Conservation (phyloP, 2,888 invertebrate species). For the Caenorhabditis wallacei region DNA sequence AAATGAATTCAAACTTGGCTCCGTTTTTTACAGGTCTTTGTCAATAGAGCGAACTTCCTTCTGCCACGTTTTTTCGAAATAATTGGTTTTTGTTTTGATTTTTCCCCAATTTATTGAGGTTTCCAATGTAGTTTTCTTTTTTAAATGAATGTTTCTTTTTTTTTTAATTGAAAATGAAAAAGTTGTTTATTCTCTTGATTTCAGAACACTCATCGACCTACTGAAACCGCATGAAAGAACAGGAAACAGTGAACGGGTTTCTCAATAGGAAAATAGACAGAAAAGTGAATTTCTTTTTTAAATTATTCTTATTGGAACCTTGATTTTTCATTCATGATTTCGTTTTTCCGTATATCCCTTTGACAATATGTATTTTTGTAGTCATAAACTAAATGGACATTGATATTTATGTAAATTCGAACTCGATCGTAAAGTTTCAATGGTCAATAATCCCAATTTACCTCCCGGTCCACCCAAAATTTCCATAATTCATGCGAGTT, state of each 20-base stretch:
- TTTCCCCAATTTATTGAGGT: too few species aligned
- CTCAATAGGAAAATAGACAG: conserved; percentile 1
- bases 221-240: conserved; percentile 36
- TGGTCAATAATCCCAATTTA: conserved; percentile 19
- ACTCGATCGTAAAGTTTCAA: conserved; percentile 23
- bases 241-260: background rate
- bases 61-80: background rate
- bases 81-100: too few species aligned
- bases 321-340: background rate
- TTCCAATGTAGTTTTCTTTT: too few species aligned
- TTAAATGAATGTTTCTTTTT: conserved; percentile 9
- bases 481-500: conserved; percentile 20
- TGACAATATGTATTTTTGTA: background rate
- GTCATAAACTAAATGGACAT: background rate
- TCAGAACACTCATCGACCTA: background rate
- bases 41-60: background rate
- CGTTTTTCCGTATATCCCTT: background rate
- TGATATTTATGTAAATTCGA: conserved; percentile 1
- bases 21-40: background rate
- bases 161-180: background rate
- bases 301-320: background rate
- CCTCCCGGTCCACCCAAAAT: conserved; percentile 1
- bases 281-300: conserved; percentile 26
- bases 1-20: too few species aligned
- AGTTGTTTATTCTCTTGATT: background rate